These are phyloP conservation scores for Gallirallus australis DNA, from an alignment of 2,797 vertebrate species.

Conservation along the genomic window DNA sequence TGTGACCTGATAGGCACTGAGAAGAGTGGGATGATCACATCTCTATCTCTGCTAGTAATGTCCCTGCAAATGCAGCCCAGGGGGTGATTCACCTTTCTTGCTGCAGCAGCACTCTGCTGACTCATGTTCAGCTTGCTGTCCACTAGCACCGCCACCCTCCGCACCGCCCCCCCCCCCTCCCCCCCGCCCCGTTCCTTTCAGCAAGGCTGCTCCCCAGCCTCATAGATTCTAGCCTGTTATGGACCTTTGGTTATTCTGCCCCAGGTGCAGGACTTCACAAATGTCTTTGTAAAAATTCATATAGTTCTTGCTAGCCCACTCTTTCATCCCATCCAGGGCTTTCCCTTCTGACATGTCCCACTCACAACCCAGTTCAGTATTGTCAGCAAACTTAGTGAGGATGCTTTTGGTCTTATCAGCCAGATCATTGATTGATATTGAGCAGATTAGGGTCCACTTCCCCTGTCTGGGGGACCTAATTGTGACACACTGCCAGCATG, in stretches of 20 bases:
- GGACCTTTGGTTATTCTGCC: not conserved
- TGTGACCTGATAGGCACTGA: not conserved
- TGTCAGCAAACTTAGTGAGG: not conserved
- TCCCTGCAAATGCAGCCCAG: not conserved
- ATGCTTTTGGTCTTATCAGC: not conserved
- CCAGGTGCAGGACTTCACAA: not conserved
- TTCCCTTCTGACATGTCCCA: not conserved
- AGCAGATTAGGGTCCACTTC: not conserved
- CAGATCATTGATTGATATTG: not conserved
- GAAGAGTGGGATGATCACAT: not conserved
- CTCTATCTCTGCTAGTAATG: not conserved
- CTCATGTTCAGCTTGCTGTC: not conserved
- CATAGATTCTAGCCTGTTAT: not conserved
- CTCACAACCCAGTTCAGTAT: fast-evolving
- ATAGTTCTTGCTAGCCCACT: not conserved
- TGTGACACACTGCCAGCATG: not conserved
- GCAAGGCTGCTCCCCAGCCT: not conserved
- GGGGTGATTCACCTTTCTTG: not conserved
- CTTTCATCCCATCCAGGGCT: not conserved
- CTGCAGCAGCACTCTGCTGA: not conserved
- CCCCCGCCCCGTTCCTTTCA: not conserved
- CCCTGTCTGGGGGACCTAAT: not conserved
- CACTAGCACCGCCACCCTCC: too few relatives aligned
- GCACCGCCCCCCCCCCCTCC: too few relatives aligned
- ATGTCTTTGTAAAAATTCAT: not conserved